phyloP scores from a whole-genome alignment of 2,797 vertebrate genomes.

The Anolis apletophallus region DNA sequence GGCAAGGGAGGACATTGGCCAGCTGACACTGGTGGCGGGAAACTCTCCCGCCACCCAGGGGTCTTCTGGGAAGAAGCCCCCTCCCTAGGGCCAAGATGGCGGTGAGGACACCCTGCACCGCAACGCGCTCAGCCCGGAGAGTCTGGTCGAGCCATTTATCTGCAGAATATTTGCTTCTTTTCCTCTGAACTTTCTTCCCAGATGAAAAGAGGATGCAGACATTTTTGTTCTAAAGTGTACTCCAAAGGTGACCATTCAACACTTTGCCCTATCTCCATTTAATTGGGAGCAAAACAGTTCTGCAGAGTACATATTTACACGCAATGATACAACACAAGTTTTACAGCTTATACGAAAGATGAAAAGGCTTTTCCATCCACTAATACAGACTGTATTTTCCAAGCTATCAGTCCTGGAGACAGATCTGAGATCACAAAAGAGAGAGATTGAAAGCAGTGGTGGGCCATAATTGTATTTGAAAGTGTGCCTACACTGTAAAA shows the following conservation, averaged over 20 bases:
- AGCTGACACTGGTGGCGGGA: no score
- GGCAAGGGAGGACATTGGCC: no score
- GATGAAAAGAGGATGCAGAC: slow-evolving; percentile 29
- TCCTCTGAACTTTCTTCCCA: background rate
- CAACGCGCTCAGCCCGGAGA: no score
- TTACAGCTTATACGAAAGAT: background rate
- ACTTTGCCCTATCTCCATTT: slow-evolving; percentile 34
- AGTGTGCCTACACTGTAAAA: no score
- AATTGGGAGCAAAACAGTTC: slow-evolving; percentile 36
- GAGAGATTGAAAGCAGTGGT: background rate
- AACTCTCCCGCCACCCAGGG: no score
- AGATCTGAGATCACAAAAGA: background rate
- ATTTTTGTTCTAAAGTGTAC: slow-evolving; percentile 12
- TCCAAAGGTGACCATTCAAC: slow-evolving; percentile 26
- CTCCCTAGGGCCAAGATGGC: no score
- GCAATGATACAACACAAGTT: slow-evolving; percentile 34
- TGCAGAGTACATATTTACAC: slow-evolving; percentile 57
- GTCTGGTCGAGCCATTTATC: no score
- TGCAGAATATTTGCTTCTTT: background rate
- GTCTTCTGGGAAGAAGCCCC: no score
- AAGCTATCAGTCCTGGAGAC: background rate
- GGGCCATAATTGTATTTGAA: background rate
- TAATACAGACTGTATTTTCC: background rate
- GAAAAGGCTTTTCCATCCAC: slow-evolving; percentile 29
- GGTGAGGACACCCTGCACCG: no score